These are phyloP conservation scores for Ondatra zibethicus DNA, from an alignment of 2,113 vertebrate species.

Conservation along the genomic window DNA sequence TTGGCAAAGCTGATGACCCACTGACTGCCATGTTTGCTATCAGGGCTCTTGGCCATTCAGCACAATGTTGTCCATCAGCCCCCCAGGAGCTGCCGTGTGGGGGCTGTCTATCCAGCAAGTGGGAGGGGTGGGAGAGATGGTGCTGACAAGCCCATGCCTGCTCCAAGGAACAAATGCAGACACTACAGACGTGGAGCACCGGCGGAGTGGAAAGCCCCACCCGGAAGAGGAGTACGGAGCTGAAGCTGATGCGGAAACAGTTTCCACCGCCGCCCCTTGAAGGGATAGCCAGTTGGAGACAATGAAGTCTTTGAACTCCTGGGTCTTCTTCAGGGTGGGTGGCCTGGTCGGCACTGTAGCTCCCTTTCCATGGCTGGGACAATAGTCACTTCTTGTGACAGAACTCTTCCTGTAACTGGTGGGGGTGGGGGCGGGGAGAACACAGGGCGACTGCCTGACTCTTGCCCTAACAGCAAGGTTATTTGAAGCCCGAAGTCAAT, in stretches of 20 bases:
- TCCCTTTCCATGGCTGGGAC: neutral
- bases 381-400: neutral
- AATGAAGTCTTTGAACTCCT: neutral
- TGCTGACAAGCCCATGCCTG: neutral
- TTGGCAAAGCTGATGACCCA: constrained; percentile 88
- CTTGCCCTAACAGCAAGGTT: neutral
- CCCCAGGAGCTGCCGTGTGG: constrained; percentile 58
- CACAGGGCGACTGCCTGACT: neutral
- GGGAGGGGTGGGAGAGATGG: neutral
- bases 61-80: constrained; percentile 94
- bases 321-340: neutral
- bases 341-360: no score
- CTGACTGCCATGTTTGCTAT: constrained; percentile 82
- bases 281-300: neutral
- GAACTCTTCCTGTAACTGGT: neutral
- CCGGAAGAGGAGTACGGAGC: neutral
- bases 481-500: neutral
- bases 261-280: neutral
- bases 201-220: no score
- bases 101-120: constrained; percentile 41
- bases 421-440: neutral
- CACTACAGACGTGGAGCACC: neutral
- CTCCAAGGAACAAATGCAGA: neutral
- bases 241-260: neutral
- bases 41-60: constrained; percentile 89